A percentile compares a stretch with the other conserved stretches of the same genome.
Evolutionary conservation across 2,797 vertebrate genomes (phyloP).

Genomic region (Cephalopachus bancanus): DNA sequence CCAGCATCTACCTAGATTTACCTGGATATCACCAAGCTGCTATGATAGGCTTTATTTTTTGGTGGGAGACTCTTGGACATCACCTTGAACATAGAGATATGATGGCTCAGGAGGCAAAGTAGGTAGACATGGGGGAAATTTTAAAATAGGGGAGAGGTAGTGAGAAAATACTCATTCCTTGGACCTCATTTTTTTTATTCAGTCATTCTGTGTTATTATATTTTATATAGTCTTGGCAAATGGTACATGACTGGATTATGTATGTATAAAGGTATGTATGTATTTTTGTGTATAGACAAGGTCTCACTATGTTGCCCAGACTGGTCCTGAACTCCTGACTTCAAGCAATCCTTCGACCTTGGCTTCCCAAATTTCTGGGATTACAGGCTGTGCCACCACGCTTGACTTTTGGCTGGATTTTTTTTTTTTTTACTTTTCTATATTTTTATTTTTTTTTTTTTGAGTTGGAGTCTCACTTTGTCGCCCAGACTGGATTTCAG

Average conservation of each 20-base stretch:
- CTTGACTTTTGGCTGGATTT: no score
- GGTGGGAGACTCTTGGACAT: background rate
- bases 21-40: background rate
- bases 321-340: no score
- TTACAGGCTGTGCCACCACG: no score
- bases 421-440: no score
- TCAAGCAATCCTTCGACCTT: no score
- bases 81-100: background rate
- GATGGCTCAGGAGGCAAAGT: background rate
- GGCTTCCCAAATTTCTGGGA: no score
- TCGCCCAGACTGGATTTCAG: no score
- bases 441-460: no score
- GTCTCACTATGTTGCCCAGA: no score
- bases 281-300: no score
- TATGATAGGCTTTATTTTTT: background rate
- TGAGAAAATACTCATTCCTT: background rate
- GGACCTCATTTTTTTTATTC: background rate
- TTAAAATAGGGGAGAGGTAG: background rate
- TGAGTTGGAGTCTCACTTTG: no score
- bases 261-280: no score
- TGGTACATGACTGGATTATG: background rate
- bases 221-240: slow-evolving; percentile 29
- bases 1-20: background rate
- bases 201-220: background rate
- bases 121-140: background rate